These are phyloP conservation scores for Melanotaenia pygmaea DNA, from an alignment of 2,797 vertebrate genomes.

Conservation along the genomic window DNA sequence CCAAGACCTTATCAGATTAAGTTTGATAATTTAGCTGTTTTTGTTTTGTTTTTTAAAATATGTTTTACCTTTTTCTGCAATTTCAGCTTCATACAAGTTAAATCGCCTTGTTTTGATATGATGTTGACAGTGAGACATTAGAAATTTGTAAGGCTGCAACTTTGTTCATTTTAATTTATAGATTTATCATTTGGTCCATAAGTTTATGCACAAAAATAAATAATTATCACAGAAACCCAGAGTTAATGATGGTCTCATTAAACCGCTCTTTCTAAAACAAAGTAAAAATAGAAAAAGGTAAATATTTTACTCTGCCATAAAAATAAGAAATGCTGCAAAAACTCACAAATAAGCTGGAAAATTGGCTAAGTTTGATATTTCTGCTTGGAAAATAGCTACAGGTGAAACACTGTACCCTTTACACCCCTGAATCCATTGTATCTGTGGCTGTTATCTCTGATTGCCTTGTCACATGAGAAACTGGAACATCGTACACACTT, in stretches of 20 bases:
- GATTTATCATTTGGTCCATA: conserved; percentile 13
- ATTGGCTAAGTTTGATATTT: conserved; percentile 1
- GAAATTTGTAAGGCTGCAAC: conserved; percentile 1
- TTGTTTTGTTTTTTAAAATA: neutral
- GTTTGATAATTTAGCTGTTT: conserved; percentile 1
- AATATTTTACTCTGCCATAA: neutral
- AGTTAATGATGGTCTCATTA: neutral
- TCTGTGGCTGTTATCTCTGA: neutral
- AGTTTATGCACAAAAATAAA: neutral
- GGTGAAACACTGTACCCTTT: neutral
- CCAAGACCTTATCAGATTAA: conserved; percentile 14
- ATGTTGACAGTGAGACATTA: neutral
- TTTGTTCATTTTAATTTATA: conserved; percentile 11
- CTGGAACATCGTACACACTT: neutral
- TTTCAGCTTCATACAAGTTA: neutral
- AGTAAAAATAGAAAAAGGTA: neutral
- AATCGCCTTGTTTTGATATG: neutral
- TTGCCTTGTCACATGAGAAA: neutral
- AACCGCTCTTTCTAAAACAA: neutral
- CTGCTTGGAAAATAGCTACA: conserved; percentile 4
- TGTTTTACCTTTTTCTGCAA: neutral
- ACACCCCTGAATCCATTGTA: neutral
- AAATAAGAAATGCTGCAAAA: conserved; percentile 12
- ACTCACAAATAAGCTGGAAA: conserved; percentile 9
- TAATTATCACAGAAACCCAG: conserved; percentile 15